Evolutionary conservation across 2,113 vertebrate species (phyloP).

Genomic region (Daboia siamensis): DNA sequence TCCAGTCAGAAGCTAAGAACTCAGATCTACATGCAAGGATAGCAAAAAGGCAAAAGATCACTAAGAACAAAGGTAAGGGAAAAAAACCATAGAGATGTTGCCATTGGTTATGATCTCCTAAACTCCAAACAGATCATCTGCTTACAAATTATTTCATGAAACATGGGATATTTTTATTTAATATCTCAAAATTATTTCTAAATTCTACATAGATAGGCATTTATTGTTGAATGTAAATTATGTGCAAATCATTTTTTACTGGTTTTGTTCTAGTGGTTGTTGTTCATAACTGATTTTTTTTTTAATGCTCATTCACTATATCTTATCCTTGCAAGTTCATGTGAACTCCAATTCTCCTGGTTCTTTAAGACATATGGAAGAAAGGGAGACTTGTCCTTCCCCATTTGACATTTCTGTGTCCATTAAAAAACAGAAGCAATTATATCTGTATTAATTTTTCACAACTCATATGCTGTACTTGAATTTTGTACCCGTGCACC

Average conservation of each 20-base stretch:
- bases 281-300: background rate
- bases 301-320: background rate
- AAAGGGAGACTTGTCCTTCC: background rate
- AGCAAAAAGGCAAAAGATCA: background rate
- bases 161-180: background rate
- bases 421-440: background rate
- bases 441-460: background rate
- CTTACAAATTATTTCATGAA: background rate
- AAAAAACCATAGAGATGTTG: background rate
- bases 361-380: background rate
- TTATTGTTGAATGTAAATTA: background rate
- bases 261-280: background rate
- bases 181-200: background rate
- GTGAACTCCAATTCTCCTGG: background rate
- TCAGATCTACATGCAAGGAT: background rate
- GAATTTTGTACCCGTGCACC: background rate
- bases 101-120: background rate
- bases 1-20: background rate
- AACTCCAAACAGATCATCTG: background rate
- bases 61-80: background rate
- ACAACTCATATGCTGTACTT: background rate
- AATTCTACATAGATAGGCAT: background rate
- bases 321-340: background rate
- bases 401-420: background rate
- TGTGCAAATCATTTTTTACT: background rate